Evolutionary conservation across 2,113 vertebrate species (phyloP).

Genomic region (Cyanoderma ruficeps): DNA sequence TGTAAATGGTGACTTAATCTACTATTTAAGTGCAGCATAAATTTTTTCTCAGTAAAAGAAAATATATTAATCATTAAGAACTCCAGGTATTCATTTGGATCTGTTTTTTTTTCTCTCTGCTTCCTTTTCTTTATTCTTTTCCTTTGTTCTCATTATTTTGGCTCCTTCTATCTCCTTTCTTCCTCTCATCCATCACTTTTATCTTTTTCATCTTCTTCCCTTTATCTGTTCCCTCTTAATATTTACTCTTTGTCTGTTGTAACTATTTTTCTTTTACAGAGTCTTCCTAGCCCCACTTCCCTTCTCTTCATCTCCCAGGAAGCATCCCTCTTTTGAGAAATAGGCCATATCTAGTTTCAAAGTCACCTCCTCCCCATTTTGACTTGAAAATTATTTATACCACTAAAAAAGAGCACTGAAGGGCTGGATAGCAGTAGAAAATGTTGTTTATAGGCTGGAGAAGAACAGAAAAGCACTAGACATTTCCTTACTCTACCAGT

Average conservation of each 20-base stretch:
- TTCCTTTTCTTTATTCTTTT: constrained; percentile 10
- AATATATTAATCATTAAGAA: neutral
- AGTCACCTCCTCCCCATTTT: neutral
- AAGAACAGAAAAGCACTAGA: neutral
- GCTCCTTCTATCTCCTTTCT: constrained; percentile 8
- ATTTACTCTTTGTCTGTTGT: neutral
- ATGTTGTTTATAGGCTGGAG: neutral
- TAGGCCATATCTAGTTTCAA: neutral
- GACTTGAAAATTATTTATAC: constrained; percentile 2
- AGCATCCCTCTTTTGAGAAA: neutral
- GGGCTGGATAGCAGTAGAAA: neutral
- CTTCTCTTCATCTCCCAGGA: neutral
- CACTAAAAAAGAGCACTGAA: neutral
- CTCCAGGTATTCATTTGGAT: neutral
- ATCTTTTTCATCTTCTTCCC: constrained; percentile 26
- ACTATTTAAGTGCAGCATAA: neutral
- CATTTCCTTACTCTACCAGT: neutral
- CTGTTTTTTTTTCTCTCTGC: neutral
- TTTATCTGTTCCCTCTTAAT: neutral
- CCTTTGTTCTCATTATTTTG: constrained; percentile 37
- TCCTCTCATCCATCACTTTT: constrained; percentile 44
- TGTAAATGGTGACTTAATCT: neutral
- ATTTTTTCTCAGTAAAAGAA: neutral
- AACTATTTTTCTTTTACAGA: neutral
- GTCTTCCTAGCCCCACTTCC: neutral